Evolutionary conservation across 2,797 vertebrate species (phyloP), one percentile per base, ranked within the genome.

Genomic region (Manis pentadactyla): DNA sequence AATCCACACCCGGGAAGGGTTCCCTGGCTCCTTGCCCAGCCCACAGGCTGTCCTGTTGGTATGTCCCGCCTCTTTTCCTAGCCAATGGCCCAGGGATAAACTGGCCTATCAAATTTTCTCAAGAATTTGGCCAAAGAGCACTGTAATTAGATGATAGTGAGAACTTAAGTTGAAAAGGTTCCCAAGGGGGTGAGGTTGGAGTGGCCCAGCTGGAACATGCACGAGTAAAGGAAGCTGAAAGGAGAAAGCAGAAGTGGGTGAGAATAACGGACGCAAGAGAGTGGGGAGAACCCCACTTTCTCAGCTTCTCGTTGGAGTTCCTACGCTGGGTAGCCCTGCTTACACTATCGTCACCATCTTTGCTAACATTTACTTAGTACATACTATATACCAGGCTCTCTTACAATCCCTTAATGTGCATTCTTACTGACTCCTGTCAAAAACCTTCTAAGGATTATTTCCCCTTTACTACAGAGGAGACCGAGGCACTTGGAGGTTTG

Each of bases 391-490:
- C 63, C 17, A n/a, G 53, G 46, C 7, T 34, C 8, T 12, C 5
- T 34, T 82, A 42, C 25, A 90, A 59, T 74, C 9, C 23, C 37
- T 93, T 68, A 37, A 37, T 81, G 42, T 93, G 34, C 11, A 39
- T 31, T 55, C 77, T 93, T 63, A 86, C n/a, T 83, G 31, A 69
- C 89, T 87, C 34, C 13, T 86, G 57, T 92, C 49, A 84, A 79
- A 95, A 93, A 37, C 4, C 17, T 34, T 83, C 12, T n/a, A 83
- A 87, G 37, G 46, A 90, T 23, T 78, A 34, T 82, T 19, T 84
- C n/a, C 39, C 66, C 61, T 85, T 82, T 66, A 94, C 53, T 27
- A 19, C 13, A 87, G 34, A 95, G 49, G 37, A 64, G 25, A 75
- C 69, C 73, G 49, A 89, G 17, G 4, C 51, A 86, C 6, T 21